phyloP scores from a whole-genome alignment of 1,140 invertebrate species.

The Sitobion miscanthi region DNA sequence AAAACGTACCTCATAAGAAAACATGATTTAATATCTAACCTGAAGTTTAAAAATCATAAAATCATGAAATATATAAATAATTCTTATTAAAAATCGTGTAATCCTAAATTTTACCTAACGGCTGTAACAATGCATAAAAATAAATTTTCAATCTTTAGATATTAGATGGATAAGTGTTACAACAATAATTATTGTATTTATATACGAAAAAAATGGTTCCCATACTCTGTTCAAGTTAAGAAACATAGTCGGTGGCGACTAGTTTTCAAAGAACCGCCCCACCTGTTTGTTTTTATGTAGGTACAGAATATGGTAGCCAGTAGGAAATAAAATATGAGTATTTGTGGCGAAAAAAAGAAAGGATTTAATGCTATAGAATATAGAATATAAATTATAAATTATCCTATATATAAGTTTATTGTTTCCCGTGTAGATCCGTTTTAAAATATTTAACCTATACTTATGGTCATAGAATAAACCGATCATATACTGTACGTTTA shows the following conservation, averaged over 20 bases:
- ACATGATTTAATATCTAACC: background rate
- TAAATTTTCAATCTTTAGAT: background rate
- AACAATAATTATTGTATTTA: background rate
- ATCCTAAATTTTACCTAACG: background rate
- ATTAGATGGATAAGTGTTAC: background rate
- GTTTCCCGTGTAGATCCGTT: background rate
- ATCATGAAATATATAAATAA: background rate
- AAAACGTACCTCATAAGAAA: background rate
- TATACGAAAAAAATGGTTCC: background rate
- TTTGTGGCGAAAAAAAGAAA: background rate
- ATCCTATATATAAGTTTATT: background rate
- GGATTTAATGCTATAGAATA: background rate
- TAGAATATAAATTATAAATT: background rate
- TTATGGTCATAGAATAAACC: background rate
- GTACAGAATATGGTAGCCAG: background rate
- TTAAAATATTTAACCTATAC: conserved; percentile 8
- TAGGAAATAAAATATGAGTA: background rate
- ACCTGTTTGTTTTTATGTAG: too few species aligned
- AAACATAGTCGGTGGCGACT: too few species aligned
- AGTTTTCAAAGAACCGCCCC: too few species aligned
- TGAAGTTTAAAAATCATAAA: background rate
- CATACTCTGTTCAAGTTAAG: too few species aligned
- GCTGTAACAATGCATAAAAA: background rate
- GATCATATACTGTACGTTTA: background rate
- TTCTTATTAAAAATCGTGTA: background rate